These are phyloP conservation scores for Momotus momota DNA, from an alignment of 2,797 vertebrate species.

Conservation along the genomic window DNA sequence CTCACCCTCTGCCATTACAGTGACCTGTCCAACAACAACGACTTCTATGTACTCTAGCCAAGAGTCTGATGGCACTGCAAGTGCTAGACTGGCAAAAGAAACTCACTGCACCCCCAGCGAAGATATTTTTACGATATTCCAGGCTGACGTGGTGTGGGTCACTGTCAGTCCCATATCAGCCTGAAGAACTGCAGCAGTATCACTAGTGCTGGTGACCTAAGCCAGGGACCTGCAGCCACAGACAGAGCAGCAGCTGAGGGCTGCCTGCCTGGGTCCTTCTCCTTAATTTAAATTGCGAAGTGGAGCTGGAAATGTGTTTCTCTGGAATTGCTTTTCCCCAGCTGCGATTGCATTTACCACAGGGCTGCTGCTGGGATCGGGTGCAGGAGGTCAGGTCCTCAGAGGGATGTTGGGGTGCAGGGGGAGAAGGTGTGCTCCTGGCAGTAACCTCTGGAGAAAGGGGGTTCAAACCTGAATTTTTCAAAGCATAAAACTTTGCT, in stretches of 20 bases:
- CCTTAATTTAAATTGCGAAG: not conserved
- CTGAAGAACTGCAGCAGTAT: not conserved
- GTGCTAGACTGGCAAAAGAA: not conserved
- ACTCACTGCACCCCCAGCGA: not conserved
- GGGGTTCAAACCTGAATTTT: not conserved
- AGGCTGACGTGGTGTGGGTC: rapidly evolving
- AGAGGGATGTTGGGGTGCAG: not conserved
- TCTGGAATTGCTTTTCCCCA: not conserved
- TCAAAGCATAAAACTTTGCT: not conserved
- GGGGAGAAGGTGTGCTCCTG: not conserved
- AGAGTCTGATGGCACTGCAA: rapidly evolving
- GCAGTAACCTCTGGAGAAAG: not conserved
- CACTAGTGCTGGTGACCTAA: not conserved
- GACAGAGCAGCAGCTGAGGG: not conserved
- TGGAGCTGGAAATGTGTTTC: not conserved
- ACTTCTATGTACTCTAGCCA: conserved; percentile 81
- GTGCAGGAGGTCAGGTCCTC: not conserved
- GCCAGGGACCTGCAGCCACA: not conserved
- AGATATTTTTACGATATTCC: not conserved
- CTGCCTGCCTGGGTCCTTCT: not conserved
- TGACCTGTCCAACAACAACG: conserved; percentile 83
- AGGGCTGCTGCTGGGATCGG: not conserved
- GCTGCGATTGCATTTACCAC: not conserved
- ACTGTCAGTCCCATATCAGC: not conserved
- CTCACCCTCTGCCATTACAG: conserved; percentile 78